Base-by-base conservation (phyloP, 2,113 vertebrate species). In the Atherinomorus stipes region DNA sequence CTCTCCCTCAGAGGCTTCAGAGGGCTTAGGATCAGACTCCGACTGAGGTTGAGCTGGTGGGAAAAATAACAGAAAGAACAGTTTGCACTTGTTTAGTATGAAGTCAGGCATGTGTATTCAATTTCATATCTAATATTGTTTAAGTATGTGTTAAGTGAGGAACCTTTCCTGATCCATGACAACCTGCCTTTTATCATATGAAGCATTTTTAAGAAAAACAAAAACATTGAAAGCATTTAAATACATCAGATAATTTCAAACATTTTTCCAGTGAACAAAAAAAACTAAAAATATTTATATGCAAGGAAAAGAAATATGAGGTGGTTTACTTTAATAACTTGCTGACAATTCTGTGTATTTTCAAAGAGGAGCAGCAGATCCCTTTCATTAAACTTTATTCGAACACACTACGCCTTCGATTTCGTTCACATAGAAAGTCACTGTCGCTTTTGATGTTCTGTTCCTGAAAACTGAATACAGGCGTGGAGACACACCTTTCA, bases 21-120 rank as follows among this genome's bases (percentile, higher is more conserved):
- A 93, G 78, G 93, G 92, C 76, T 91, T 94, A 72, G 95, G 89
- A 86, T 94, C 90, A 80, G 96, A 90, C 89, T 94, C 90, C 44
- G 95, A 83, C 74, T 94, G 96, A 91, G 97, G 97, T 89, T 98
- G 98, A 77, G 93, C 97, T 98, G 85, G 71, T 81, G 2, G 22
- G 60, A 78, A 51, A 78, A 34, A 67, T 11, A 38, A 19, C 21
- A 54, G 3, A 40, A 44, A 77, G n/a, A 26, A 52, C 53, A 7
- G 40, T 57, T 78, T 61, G 62, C 16, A 76, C 6, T 64, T 16
- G 26, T 71, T 70, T 42, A 23, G 28, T 8, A 42, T 62, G 70
- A 59, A 16, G 45, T 54, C 40, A 21, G 11, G 4, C 25, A 19
- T 51, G 11, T 51, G 28, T 49, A 47, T 58, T 28, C 7, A 34